Evolutionary conservation across 2,888 invertebrate genomes (phyloP).

Genomic region (Piscicola geometra): DNA sequence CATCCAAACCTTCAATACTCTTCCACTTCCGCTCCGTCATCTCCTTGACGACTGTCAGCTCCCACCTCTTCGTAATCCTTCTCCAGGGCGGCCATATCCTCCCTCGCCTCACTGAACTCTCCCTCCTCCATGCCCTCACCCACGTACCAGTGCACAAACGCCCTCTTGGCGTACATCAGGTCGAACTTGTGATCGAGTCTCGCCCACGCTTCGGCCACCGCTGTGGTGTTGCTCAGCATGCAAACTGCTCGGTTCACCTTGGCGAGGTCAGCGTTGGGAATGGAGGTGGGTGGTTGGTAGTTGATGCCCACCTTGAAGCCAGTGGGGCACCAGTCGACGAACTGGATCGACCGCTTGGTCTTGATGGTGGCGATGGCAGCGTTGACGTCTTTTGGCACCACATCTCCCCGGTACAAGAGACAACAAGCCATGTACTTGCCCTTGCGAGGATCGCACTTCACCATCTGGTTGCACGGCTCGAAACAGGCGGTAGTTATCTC

Average conservation of each 20-base stretch:
- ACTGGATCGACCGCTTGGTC: conserved; percentile 48
- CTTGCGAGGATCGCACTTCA: conserved; percentile 53
- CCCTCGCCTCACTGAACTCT: conserved; percentile 82
- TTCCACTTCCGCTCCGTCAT: conserved; percentile 33
- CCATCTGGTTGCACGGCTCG: conserved; percentile 67
- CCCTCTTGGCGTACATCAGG: conserved; percentile 74
- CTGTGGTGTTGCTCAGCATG: conserved; percentile 85
- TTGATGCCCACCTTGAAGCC: conserved; percentile 53
- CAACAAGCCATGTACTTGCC: conserved; percentile 80
- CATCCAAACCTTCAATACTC: conserved; percentile 19
- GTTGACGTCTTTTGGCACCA: conserved; percentile 75
- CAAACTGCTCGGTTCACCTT: conserved; percentile 72
- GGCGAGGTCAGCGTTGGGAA: conserved; percentile 61
- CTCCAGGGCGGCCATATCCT: conserved; percentile 64
- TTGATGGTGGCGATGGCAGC: conserved; percentile 61
- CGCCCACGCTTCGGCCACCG: conserved; percentile 81
- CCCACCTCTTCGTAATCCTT: conserved; percentile 51
- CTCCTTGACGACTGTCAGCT: conserved; percentile 47
- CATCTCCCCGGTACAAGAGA: conserved; percentile 88
- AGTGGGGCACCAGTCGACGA: conserved; percentile 42
- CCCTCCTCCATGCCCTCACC: conserved; percentile 74
- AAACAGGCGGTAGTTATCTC: conserved; percentile 68
- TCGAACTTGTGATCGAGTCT: conserved; percentile 73
- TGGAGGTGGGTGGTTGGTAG: conserved; percentile 52
- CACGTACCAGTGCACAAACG: conserved; percentile 81